A percentile compares a stretch with the other conserved stretches of the same genome.
phyloP scores from a whole-genome alignment of 2,113 vertebrate species.

The Gopherus flavomarginatus region DNA sequence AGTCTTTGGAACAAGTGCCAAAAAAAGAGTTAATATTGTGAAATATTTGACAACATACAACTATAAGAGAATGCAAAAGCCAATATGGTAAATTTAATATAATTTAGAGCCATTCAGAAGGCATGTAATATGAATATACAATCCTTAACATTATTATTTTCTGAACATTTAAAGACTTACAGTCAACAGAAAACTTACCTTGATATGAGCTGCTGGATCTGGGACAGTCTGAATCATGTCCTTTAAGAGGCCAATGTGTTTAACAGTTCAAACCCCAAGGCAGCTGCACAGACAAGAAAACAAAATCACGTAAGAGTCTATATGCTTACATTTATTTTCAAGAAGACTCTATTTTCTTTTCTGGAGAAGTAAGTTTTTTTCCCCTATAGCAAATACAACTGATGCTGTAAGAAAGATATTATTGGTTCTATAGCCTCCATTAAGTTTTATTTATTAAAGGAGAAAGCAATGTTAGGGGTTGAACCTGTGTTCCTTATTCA shows the following conservation, averaged over 20 bases:
- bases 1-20: background rate
- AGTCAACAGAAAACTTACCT: slow-evolving; percentile 77
- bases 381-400: background rate
- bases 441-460: background rate
- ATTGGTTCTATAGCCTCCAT: background rate
- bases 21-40: background rate
- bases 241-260: slow-evolving; percentile 69
- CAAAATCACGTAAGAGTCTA: background rate
- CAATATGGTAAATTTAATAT: background rate
- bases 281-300: slow-evolving; percentile 67
- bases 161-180: slow-evolving; percentile 39
- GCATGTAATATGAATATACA: background rate
- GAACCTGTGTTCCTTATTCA: background rate
- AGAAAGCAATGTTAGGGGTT: background rate
- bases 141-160: slow-evolving; percentile 32
- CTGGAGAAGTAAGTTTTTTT: background rate
- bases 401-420: background rate
- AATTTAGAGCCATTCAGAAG: background rate
- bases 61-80: background rate
- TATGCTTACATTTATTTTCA: background rate
- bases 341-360: slow-evolving; percentile 12
- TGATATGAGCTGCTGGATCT: slow-evolving; percentile 84
- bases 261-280: slow-evolving; percentile 65
- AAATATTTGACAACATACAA: background rate
- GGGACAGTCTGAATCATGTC: slow-evolving; percentile 89